Conservation (phyloP, 2,113 vertebrate species). For the Apodemus sylvaticus region DNA sequence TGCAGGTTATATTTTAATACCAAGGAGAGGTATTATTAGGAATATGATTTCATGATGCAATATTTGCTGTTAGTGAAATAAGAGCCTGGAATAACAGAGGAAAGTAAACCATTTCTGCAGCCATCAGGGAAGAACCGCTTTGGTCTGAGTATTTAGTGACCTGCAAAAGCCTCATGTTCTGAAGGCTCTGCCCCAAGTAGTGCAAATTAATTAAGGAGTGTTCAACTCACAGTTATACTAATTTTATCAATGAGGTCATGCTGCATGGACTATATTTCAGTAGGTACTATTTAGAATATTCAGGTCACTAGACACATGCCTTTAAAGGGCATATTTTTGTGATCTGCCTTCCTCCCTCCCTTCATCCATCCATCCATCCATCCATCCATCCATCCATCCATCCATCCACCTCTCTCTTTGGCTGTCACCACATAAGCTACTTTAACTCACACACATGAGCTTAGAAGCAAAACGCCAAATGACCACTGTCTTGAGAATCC, state of each 20-base stretch:
- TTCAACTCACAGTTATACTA: background rate
- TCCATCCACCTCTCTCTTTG: background rate
- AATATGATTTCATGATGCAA: background rate
- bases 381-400: background rate
- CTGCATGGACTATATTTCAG: background rate
- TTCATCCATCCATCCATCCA: fast-evolving
- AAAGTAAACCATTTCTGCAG: background rate
- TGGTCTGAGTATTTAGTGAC: background rate
- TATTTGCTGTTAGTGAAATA: background rate
- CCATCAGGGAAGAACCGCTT: background rate
- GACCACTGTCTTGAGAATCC: background rate
- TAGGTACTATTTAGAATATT: background rate
- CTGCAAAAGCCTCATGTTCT: background rate
- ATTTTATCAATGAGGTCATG: background rate
- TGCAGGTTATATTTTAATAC: background rate
- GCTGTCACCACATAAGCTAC: background rate
- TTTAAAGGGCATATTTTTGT: background rate
- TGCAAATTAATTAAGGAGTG: background rate
- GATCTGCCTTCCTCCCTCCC: background rate
- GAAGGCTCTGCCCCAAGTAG: background rate
- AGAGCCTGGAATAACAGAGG: background rate
- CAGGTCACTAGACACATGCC: background rate
- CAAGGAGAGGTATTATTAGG: background rate
- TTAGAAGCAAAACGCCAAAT: background rate
- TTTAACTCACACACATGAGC: background rate